Base-by-base conservation (phyloP, 2,113 vertebrate genomes). In the Callaeas wilsoni region DNA sequence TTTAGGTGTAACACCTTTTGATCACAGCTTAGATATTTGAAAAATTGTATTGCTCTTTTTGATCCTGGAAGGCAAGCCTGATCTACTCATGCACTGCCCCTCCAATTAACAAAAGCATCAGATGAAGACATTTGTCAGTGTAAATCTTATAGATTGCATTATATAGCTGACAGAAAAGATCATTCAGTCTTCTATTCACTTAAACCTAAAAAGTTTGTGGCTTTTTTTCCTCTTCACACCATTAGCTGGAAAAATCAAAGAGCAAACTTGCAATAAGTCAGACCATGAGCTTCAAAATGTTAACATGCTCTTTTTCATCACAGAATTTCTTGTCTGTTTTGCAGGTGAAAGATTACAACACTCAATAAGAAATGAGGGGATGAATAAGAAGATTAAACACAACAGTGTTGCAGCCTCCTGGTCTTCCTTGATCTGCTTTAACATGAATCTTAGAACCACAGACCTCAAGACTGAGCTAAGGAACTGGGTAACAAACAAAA, bases 241-340 rank as follows among this genome's bases (percentile, higher is more conserved):
- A 90, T 92, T 91, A 96, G 21, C 37, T 91, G 21, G 19, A 94
- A 82, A 91, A 87, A 32, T 87, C 37, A 95, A 90, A 92, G 69
- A 94, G 17, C 39, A 90, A 86, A 81, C 26, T 55, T 2, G 11
- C 64, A 93, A 6, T 84, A 84, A 93, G 47, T 87, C 85, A 83
- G 50, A 63, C 26, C 7, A 1, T 32, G 73, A 94, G 37, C 64
- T 90, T 93, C 71, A 91, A 87, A 90, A 89, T 17, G 29, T 69
- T 96, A 91, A 50, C 29, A 26, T 33, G n/a, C 30, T 89, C 47
- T 64, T 93, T 73, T 83, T 74, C 63, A 68, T 62, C 12, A 39
- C 30, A 77, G 44, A n/a, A 71, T 69, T 90, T 93, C 44, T 88
- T 79, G 30, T 42, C 93, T 47, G 4, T 62, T 94, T 93, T 65